Evolutionary conservation across 2,113 vertebrate genomes (phyloP).

Genomic region (Aphyosemion australe): DNA sequence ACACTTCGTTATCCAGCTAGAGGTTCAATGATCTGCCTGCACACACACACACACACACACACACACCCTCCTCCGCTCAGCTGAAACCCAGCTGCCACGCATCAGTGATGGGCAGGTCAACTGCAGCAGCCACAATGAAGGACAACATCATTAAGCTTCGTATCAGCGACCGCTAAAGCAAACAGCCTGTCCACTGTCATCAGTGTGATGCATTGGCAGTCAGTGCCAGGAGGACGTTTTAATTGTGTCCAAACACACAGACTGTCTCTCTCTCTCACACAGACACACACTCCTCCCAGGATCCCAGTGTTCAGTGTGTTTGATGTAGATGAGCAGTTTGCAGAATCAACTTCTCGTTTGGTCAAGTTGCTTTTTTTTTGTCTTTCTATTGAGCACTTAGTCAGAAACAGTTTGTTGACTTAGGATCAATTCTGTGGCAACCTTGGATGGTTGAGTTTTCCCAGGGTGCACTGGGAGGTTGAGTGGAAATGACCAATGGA

Average conservation of each 20-base stretch:
- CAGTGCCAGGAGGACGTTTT: conserved; percentile 62
- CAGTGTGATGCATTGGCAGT: conserved; percentile 74
- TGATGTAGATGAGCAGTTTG: conserved; percentile 16
- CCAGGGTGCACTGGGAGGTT: conserved; percentile 15
- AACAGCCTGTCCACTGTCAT: conserved; percentile 71
- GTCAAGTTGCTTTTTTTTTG: conserved; percentile 4
- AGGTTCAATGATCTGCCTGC: conserved; percentile 22
- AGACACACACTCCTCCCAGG: conserved; percentile 16
- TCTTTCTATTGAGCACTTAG: conserved; percentile 16
- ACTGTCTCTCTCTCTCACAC: conserved; percentile 5
- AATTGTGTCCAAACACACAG: conserved; percentile 63
- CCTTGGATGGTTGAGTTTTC: conserved; percentile 32
- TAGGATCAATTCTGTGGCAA: conserved; percentile 27
- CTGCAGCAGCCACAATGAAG: conserved; percentile 58
- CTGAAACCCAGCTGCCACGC: conserved; percentile 42
- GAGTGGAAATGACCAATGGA: conserved; percentile 11
- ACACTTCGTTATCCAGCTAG: conserved; percentile 19
- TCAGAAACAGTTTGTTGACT: conserved; percentile 22
- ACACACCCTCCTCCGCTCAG: background rate
- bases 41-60: conserved; percentile 8
- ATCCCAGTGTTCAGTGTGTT: background rate
- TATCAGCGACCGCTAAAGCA: conserved; percentile 62
- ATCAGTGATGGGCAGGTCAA: conserved; percentile 58
- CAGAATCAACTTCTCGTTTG: conserved; percentile 21
- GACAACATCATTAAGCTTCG: conserved; percentile 76